Evolutionary conservation across 2,113 vertebrate genomes (phyloP).

Genomic region (Bos taurus): DNA sequence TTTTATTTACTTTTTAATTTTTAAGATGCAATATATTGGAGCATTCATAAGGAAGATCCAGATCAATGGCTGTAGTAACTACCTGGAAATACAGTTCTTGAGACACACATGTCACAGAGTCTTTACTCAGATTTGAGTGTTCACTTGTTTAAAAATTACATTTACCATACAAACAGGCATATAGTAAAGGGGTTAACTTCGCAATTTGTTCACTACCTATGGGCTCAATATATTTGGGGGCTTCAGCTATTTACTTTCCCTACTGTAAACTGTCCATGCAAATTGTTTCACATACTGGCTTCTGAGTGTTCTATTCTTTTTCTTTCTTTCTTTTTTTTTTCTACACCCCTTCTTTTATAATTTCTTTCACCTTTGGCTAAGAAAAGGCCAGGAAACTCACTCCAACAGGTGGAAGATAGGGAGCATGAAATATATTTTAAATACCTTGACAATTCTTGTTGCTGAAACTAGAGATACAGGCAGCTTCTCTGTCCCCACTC

Average conservation of each 20-base stretch:
- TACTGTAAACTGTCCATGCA: neutral
- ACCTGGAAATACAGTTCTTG: neutral
- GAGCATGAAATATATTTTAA: neutral
- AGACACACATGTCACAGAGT: neutral
- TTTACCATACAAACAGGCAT: neutral
- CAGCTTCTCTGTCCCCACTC: neutral
- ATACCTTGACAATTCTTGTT: neutral
- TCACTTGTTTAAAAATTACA: neutral
- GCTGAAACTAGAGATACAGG: neutral
- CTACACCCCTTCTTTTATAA: neutral
- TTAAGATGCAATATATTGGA: neutral
- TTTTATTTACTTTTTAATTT: neutral
- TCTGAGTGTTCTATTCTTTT: neutral
- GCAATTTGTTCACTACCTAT: neutral
- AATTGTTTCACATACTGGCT: neutral
- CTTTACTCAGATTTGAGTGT: neutral
- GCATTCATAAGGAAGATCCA: neutral
- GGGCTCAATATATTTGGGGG: neutral
- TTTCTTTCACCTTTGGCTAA: neutral
- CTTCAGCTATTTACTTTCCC: neutral
- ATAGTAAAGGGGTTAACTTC: neutral
- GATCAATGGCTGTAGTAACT: neutral
- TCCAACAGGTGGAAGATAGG: neutral
- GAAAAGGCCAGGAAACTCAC: neutral
- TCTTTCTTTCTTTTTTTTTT: neutral